phyloP scores from a whole-genome alignment of 2,888 invertebrate genomes.

The Trachelus stipa region DNA sequence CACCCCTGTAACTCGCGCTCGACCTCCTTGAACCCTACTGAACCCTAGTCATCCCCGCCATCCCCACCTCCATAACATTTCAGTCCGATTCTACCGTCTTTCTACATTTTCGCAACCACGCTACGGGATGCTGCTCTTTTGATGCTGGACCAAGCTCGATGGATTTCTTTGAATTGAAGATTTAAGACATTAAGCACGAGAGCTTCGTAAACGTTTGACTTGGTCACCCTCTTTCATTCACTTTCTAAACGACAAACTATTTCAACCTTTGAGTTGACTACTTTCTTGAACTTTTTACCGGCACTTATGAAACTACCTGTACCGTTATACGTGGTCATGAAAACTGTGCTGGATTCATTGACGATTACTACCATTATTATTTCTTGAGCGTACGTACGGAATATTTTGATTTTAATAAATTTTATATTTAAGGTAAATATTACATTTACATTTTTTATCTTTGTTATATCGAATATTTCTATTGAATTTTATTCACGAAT shows the following conservation, averaged over 20 bases:
- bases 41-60: not conserved
- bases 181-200: not conserved
- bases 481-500: not conserved
- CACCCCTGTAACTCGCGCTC: conserved; percentile 8
- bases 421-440: not conserved
- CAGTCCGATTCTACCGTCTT: not conserved
- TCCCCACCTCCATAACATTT: not conserved
- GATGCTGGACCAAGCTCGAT: conserved; percentile 5
- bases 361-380: not conserved
- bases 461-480: not conserved
- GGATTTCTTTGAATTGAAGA: conserved; percentile 1
- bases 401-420: not conserved
- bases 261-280: not conserved
- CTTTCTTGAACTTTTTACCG: not conserved
- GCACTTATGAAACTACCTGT: not conserved
- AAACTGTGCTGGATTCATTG: not conserved
- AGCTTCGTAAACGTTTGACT: no score
- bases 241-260: not conserved
- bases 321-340: not conserved
- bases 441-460: not conserved
- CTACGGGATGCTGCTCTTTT: conserved; percentile 1
- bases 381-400: not conserved
- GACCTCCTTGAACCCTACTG: conserved; percentile 3
- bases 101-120: conserved; percentile 4
- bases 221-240: not conserved